These are phyloP conservation scores for Periophthalmus modestus DNA, from an alignment of 2,113 vertebrate genomes.

Conservation along the genomic window DNA sequence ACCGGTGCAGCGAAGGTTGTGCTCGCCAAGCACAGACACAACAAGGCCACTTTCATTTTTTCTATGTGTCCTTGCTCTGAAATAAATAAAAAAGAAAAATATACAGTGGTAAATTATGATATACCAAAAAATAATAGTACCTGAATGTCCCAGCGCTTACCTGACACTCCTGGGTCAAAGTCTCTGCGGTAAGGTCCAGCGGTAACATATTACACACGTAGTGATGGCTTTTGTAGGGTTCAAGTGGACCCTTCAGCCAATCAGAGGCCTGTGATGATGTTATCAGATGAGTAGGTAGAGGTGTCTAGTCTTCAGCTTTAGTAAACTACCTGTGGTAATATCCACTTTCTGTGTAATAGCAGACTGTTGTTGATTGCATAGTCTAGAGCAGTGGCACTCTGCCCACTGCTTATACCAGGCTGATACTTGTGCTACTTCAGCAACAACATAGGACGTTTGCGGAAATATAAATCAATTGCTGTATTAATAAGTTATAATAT, in stretches of 20 bases:
- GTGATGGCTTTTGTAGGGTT: conserved; percentile 56
- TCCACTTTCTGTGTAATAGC: conserved; percentile 66
- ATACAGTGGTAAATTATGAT: background rate
- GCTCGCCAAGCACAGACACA: conserved; percentile 68
- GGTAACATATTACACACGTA: conserved; percentile 2
- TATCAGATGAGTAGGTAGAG: conserved; percentile 44
- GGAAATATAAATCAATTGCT: too few relatives aligned
- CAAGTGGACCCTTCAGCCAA: conserved; percentile 37
- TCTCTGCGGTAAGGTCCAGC: conserved; percentile 20
- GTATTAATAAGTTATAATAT: too few relatives aligned
- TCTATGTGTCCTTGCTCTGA: conserved; percentile 19
- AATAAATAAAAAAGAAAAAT: background rate
- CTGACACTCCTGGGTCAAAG: conserved; percentile 47
- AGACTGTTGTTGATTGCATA: conserved; percentile 61
- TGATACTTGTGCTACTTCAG: background rate
- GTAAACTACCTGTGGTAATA: conserved; percentile 78
- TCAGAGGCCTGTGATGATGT: conserved; percentile 37
- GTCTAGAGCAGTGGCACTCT: conserved; percentile 42
- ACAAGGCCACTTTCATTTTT: conserved; percentile 66
- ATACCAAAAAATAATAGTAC: background rate
- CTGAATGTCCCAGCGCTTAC: background rate
- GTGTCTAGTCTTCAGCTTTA: conserved; percentile 72
- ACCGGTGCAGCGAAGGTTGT: conserved; percentile 70
- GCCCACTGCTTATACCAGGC: conserved; percentile 15
- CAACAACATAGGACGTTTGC: background rate